A percentile compares a stretch with the other conserved stretches of the same genome.
Evolutionary conservation across 2,888 invertebrate genomes (phyloP).

Genomic region (Acronicta leporina): DNA sequence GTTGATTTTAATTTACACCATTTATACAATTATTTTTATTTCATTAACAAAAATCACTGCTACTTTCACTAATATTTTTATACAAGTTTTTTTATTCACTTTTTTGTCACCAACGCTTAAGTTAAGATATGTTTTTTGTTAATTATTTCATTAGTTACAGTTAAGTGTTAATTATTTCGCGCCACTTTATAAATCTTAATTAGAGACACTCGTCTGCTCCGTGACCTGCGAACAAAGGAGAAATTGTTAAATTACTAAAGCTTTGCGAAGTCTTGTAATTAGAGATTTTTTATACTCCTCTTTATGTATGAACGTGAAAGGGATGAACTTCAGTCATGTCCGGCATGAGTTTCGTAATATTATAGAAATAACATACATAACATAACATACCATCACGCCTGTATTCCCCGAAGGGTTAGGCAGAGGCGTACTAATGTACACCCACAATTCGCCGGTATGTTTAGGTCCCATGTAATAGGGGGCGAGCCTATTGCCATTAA

Average conservation of each 20-base stretch:
- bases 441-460: too few relatives aligned
- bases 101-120: too few relatives aligned
- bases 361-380: too few relatives aligned
- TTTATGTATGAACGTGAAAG: background rate
- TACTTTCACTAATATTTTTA: slow-evolving; percentile 1
- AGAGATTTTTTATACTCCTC: background rate
- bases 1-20: slow-evolving; percentile 1
- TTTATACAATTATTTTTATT: background rate
- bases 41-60: background rate
- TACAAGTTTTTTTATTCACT: background rate
- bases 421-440: too few relatives aligned
- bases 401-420: too few relatives aligned
- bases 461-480: too few relatives aligned
- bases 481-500: too few relatives aligned
- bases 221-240: slow-evolving; percentile 54
- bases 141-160: slow-evolving; percentile 15
- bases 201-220: slow-evolving; percentile 6
- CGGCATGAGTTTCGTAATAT: too few relatives aligned
- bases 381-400: too few relatives aligned
- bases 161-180: slow-evolving; percentile 10
- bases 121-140: slow-evolving; percentile 14
- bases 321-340: too few relatives aligned
- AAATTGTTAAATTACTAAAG: slow-evolving; percentile 30
- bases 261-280: slow-evolving; percentile 17
- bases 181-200: slow-evolving; percentile 22